Conservation (phyloP, 2,797 vertebrate genomes). For the Glyptemys insculpta region DNA sequence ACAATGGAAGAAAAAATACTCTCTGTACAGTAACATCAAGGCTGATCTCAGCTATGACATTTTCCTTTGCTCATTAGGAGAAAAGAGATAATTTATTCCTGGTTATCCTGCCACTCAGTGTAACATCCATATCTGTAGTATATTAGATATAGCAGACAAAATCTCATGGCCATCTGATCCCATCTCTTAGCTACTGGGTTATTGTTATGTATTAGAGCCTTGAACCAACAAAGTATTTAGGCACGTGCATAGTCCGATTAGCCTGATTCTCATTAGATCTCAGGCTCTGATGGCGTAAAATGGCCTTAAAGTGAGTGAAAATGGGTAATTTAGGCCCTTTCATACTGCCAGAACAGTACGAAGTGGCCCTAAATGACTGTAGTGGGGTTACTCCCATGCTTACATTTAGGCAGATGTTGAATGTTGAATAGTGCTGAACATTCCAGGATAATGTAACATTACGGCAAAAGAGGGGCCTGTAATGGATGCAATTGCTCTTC, state of each 20-base stretch:
- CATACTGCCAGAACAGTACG: neutral
- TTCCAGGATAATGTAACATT: neutral
- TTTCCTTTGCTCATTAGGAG: neutral
- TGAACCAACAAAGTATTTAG: neutral
- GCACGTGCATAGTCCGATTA: neutral
- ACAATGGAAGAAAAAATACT: neutral
- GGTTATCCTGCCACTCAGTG: neutral
- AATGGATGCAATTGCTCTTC: neutral
- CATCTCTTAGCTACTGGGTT: neutral
- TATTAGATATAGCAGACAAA: neutral
- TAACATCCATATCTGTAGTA: constrained; percentile 1
- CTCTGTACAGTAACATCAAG: neutral
- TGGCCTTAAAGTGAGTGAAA: neutral
- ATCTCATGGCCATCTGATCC: neutral
- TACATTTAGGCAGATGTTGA: no score
- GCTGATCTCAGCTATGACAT: neutral
- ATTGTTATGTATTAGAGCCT: neutral
- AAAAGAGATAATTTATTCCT: neutral
- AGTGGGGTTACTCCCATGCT: neutral
- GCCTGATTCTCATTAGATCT: neutral
- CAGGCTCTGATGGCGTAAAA: neutral
- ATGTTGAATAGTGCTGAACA: no score
- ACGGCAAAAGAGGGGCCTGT: neutral
- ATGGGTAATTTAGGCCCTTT: neutral
- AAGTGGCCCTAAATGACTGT: neutral